Percentiles rank a stretch among this genome's conserved stretches.
Evolutionary conservation across 2,888 invertebrate genomes (phyloP).

Genomic region (Leucophenga montana): DNA sequence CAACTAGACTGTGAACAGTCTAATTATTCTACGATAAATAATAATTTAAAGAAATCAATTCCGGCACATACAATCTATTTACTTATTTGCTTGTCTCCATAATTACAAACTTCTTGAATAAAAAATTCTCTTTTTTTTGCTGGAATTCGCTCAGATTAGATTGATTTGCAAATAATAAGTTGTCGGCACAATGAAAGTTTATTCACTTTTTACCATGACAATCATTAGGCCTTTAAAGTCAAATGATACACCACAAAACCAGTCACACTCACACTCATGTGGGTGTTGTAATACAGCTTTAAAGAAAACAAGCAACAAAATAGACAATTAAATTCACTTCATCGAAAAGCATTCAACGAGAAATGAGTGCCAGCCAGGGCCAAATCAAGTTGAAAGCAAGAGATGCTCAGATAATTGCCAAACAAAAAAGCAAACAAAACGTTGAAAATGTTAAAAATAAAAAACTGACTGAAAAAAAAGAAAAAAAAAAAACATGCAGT

Average conservation of each 20-base stretch:
- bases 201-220: slow-evolving; percentile 60
- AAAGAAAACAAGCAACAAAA: neutral
- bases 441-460: slow-evolving; percentile 9
- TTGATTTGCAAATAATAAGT: too few species aligned
- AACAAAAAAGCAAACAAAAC: slow-evolving; percentile 12
- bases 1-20: too few species aligned
- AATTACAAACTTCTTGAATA: too few species aligned
- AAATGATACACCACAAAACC: neutral
- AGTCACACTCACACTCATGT: slow-evolving; percentile 28
- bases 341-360: slow-evolving; percentile 20
- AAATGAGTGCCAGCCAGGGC: neutral
- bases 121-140: too few species aligned
- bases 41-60: too few species aligned
- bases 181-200: slow-evolving; percentile 40
- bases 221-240: neutral
- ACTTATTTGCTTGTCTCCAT: too few species aligned
- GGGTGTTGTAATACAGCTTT: slow-evolving; percentile 54
- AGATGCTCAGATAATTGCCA: slow-evolving; percentile 21
- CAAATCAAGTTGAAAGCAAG: slow-evolving; percentile 4
- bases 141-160: too few species aligned
- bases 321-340: neutral
- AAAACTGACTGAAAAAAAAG: too few species aligned
- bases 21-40: too few species aligned
- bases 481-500: slow-evolving; percentile 13
- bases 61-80: too few species aligned